Conservation (phyloP, 2,797 vertebrate genomes). For the Galago senegalensis region DNA sequence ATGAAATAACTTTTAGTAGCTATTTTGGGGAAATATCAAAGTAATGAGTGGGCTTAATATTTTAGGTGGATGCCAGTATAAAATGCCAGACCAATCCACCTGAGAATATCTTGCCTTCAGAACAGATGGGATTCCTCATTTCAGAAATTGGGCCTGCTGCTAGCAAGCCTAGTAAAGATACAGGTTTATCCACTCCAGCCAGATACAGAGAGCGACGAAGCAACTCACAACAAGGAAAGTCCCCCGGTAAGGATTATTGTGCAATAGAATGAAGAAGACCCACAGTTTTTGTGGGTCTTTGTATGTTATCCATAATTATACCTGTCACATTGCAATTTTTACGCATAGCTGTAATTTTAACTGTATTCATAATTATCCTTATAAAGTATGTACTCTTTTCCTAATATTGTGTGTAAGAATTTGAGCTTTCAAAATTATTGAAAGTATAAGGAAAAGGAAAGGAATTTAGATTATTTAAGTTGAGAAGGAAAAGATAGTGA, state of each 20-base stretch:
- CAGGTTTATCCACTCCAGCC: slow-evolving; percentile 73
- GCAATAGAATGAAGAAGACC: slow-evolving; percentile 23
- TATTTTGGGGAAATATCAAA: slow-evolving; percentile 64
- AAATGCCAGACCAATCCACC: slow-evolving; percentile 70
- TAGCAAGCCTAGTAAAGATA: slow-evolving; percentile 77
- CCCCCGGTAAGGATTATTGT: slow-evolving; percentile 85
- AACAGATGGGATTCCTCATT: slow-evolving; percentile 84
- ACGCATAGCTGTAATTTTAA: slow-evolving; percentile 35
- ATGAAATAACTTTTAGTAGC: slow-evolving; percentile 60
- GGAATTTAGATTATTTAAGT: slow-evolving; percentile 60
- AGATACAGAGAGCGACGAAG: slow-evolving; percentile 81
- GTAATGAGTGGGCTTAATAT: slow-evolving; percentile 74
- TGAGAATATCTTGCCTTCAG: slow-evolving; percentile 83
- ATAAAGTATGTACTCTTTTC: slow-evolving; percentile 51
- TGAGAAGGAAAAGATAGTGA: slow-evolving; percentile 42
- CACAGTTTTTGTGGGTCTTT: slow-evolving; percentile 44
- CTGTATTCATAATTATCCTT: slow-evolving; percentile 59
- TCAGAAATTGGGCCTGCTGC: slow-evolving; percentile 75
- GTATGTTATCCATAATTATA: slow-evolving; percentile 52
- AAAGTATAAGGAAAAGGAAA: slow-evolving; percentile 58
- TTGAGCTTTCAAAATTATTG: slow-evolving; percentile 53
- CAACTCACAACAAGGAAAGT: slow-evolving; percentile 77
- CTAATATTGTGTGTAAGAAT: slow-evolving; percentile 39
- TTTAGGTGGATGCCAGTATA: slow-evolving; percentile 78
- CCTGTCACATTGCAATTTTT: slow-evolving; percentile 50